Evolutionary conservation across 2,797 vertebrate species (phyloP), one percentile per base, ranked within the genome.

Genomic region (Coilia nasus): DNA sequence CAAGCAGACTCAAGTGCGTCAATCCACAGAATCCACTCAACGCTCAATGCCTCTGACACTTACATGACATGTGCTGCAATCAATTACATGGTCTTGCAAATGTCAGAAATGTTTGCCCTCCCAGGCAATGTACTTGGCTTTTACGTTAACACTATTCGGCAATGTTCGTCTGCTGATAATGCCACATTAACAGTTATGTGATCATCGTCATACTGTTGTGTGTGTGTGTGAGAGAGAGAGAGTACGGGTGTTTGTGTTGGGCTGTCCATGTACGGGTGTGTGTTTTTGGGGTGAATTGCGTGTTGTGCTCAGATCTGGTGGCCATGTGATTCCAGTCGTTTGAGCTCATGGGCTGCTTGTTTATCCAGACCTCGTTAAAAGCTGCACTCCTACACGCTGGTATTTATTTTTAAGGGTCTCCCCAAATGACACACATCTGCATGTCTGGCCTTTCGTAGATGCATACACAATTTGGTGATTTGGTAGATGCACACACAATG

Each of bases 21-120:
- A 78, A 10, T 82, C n/a, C 21, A 1, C 59, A 80, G 28, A 15
- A 12, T 83, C 17, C 82, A 56, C 0, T 83, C 17, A 81, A 56
- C 0, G 21, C 67, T 60, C 56, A 35, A 84, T 81, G 50, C 62
- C 35, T 67, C 17, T 35, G 84, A 41, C 86, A 60, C 87, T 83
- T 83, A 62, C 54, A 62, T 62, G 19, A 80, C 54, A 59, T 6
- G 57, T 28, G 50, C 81, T 23, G 71, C 60, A 80, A 59, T 44
- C 17, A 0, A 9, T 78, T 44, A 44, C 15, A 78, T 41, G 35
- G 31, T 44, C 35, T 78, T 12, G 35, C 71, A 41, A 78, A 44
- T 44, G 31, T 44, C 71, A 41, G 23, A 31, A 28, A 41, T 75
- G 31, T 19, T 35, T 75, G 31, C 4, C 31, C 31, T 75, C 17